Percentiles rank a stretch among this genome's conserved stretches.
phyloP scores from a whole-genome alignment of 2,888 invertebrate species.

The Stictocephala bisonia region DNA sequence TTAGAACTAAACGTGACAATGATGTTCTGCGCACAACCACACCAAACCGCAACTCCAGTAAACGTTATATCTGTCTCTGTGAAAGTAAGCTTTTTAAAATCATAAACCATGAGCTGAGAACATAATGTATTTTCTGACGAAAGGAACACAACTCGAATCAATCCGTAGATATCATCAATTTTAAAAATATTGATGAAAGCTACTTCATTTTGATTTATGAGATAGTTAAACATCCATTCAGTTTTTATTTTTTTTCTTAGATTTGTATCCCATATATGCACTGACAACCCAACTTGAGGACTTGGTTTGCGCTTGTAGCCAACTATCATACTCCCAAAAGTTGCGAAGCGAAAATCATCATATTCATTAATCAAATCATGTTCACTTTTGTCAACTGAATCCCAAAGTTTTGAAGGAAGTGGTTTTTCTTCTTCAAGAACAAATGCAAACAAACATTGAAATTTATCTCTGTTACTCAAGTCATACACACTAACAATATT shows the following conservation, averaged over 20 bases:
- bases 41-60: conserved; percentile 25
- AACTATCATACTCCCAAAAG: conserved; percentile 14
- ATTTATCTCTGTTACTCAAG: not conserved
- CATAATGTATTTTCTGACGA: not conserved
- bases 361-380: conserved; percentile 4
- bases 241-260: not conserved
- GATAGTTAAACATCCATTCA: conserved; percentile 2
- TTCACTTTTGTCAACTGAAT: not conserved
- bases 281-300: not conserved
- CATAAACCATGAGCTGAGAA: conserved; percentile 15
- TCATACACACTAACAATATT: conserved; percentile 12
- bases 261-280: conserved; percentile 26
- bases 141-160: conserved; percentile 7
- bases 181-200: conserved; percentile 22
- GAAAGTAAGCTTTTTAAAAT: conserved; percentile 25
- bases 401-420: not conserved
- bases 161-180: conserved; percentile 8
- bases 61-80: conserved; percentile 4
- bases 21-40: conserved; percentile 19
- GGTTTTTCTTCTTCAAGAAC: conserved; percentile 4
- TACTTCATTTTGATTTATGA: not conserved
- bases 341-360: conserved; percentile 12
- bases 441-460: not conserved
- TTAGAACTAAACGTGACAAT: conserved; percentile 22
- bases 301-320: conserved; percentile 21